phyloP scores from a whole-genome alignment of 1,140 invertebrate genomes.

The Metopolophium dirhodum region DNA sequence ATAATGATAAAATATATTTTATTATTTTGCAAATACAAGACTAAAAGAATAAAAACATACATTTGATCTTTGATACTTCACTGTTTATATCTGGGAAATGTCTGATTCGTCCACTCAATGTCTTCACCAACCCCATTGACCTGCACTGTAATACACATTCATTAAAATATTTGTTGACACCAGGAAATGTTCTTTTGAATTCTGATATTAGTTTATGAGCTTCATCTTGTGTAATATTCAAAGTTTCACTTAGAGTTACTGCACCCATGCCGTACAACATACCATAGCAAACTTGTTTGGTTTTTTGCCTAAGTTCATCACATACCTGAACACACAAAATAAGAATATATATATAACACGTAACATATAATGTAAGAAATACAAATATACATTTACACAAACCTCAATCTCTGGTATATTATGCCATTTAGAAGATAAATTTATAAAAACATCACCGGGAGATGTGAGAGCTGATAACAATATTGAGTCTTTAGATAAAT shows the following conservation, averaged over 20 bases:
- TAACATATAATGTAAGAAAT: not conserved
- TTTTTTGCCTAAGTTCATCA: conserved; percentile 78
- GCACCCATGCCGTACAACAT: conserved; percentile 98
- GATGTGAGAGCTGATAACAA: conserved; percentile 69
- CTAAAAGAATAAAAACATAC: conserved; percentile 63
- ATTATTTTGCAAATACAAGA: not conserved
- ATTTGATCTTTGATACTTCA: conserved; percentile 67
- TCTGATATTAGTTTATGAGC: conserved; percentile 80
- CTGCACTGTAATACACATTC: conserved; percentile 74
- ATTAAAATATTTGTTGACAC: conserved; percentile 71
- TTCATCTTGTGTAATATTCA: conserved; percentile 81
- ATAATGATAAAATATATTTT: conserved; percentile 27
- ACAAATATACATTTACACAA: conserved; percentile 13
- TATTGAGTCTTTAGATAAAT: conserved; percentile 82
- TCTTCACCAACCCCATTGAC: conserved; percentile 80
- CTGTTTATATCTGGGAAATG: conserved; percentile 81
- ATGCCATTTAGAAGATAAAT: conserved; percentile 86
- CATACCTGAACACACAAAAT: conserved; percentile 68
- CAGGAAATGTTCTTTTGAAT: conserved; percentile 85
- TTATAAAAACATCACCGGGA: conserved; percentile 84
- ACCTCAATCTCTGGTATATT: conserved; percentile 71
- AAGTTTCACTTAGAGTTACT: conserved; percentile 80
- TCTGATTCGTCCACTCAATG: conserved; percentile 79
- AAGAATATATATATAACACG: conserved; percentile 35
- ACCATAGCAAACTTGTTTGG: conserved; percentile 95